These are phyloP conservation scores for Bos indicus DNA, from an alignment of 2,113 vertebrate genomes.

Conservation along the genomic window DNA sequence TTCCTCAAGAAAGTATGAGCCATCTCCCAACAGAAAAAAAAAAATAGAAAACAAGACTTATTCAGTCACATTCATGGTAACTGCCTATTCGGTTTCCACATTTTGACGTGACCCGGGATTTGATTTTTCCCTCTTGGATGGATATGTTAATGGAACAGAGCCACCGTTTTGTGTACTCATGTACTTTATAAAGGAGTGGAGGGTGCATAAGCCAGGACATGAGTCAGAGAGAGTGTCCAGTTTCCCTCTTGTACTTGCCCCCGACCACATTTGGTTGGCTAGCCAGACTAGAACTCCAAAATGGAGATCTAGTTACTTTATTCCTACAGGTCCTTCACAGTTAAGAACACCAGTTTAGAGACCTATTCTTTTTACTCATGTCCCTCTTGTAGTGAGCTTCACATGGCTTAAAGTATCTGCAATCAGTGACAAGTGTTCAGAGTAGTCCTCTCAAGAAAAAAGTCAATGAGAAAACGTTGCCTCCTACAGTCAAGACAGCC, in stretches of 20 bases:
- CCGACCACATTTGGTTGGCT: background rate
- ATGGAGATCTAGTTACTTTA: background rate
- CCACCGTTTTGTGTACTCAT: background rate
- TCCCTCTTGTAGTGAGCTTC: background rate
- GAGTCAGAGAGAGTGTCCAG: background rate
- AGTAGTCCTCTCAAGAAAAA: background rate
- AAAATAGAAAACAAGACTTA: background rate
- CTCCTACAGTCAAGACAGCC: background rate
- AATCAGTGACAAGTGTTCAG: background rate
- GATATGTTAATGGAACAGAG: background rate
- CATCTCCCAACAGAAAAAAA: background rate
- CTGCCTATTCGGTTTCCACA: background rate
- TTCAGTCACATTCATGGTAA: background rate
- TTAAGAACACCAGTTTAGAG: background rate
- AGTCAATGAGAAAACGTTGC: background rate
- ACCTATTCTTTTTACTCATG: background rate
- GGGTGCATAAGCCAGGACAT: background rate
- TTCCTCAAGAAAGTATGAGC: background rate
- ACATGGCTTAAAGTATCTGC: background rate
- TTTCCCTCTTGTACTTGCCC: background rate
- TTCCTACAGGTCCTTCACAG: background rate
- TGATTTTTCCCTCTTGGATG: background rate
- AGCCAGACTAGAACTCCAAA: background rate
- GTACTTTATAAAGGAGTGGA: background rate
- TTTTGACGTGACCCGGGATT: background rate